phyloP scores from a whole-genome alignment of 2,797 vertebrate genomes.

The Iguana delicatissima region DNA sequence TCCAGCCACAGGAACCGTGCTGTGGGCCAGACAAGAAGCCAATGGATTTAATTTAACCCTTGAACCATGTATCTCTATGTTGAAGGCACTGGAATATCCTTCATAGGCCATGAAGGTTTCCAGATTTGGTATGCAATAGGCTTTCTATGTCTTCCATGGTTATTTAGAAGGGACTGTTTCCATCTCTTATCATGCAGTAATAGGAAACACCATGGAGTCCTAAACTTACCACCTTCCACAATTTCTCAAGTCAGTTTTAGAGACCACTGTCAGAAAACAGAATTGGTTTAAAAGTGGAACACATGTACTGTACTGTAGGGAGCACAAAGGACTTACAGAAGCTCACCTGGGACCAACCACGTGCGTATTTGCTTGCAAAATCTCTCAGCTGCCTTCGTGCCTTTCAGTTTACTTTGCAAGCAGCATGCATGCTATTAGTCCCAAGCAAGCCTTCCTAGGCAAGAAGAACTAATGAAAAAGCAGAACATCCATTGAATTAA shows the following conservation, averaged over 20 bases:
- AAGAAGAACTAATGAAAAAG: too few species aligned
- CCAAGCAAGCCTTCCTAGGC: too few species aligned
- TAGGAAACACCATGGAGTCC: neutral
- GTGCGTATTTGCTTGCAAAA: too few species aligned
- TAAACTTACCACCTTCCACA: neutral
- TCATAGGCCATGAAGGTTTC: neutral
- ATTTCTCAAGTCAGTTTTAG: neutral
- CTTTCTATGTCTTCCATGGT: neutral
- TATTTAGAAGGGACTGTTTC: neutral
- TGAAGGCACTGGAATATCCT: neutral
- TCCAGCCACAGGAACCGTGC: neutral
- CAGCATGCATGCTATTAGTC: too few species aligned
- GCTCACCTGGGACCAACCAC: too few species aligned
- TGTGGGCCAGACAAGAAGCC: neutral
- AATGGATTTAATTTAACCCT: neutral
- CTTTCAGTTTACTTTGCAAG: too few species aligned
- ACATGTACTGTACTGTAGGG: too few species aligned
- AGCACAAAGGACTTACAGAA: too few species aligned
- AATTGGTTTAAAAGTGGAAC: too few species aligned
- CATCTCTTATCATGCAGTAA: neutral
- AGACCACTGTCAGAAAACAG: neutral
- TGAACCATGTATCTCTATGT: neutral
- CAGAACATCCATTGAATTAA: too few species aligned
- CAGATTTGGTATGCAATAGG: neutral
- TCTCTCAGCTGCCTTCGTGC: too few species aligned